A percentile compares a stretch with the other conserved stretches of the same genome.
phyloP scores from a whole-genome alignment of 2,113 vertebrate species.

The Lamprotornis superbus region DNA sequence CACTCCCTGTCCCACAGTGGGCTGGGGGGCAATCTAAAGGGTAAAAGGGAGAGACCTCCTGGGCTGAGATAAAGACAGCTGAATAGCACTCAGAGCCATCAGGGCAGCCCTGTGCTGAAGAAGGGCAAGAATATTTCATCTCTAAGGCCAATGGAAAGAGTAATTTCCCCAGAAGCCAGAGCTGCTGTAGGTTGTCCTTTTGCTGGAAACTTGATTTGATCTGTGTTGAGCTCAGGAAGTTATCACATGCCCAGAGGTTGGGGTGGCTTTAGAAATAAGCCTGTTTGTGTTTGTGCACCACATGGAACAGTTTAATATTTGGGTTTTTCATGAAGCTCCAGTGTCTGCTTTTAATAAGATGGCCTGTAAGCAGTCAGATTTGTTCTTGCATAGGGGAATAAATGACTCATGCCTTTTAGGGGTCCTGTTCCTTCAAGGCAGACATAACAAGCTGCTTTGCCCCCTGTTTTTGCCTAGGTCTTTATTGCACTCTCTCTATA shows the following conservation, averaged over 20 bases:
- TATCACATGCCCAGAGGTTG: background rate
- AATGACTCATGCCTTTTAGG: background rate
- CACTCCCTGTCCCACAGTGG: background rate
- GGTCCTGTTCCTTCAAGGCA: background rate
- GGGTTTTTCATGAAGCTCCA: background rate
- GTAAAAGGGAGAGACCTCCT: background rate
- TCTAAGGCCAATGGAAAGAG: background rate
- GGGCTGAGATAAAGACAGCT: background rate
- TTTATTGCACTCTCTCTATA: background rate
- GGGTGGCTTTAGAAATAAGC: background rate
- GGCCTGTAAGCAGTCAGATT: background rate
- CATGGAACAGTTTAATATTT: background rate
- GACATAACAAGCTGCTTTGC: background rate
- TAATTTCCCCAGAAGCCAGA: background rate
- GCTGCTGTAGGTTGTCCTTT: background rate
- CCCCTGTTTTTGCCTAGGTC: background rate
- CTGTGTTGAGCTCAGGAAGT: background rate
- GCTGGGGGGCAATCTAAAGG: too few species aligned
- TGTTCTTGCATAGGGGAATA: background rate
- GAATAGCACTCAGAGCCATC: rapidly evolving
- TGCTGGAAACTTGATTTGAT: background rate
- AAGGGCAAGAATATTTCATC: background rate
- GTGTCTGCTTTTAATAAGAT: background rate
- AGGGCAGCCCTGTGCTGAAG: rapidly evolving
- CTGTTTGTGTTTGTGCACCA: background rate